Conservation (phyloP, 1,140 invertebrate species). For the Spodoptera litura region DNA sequence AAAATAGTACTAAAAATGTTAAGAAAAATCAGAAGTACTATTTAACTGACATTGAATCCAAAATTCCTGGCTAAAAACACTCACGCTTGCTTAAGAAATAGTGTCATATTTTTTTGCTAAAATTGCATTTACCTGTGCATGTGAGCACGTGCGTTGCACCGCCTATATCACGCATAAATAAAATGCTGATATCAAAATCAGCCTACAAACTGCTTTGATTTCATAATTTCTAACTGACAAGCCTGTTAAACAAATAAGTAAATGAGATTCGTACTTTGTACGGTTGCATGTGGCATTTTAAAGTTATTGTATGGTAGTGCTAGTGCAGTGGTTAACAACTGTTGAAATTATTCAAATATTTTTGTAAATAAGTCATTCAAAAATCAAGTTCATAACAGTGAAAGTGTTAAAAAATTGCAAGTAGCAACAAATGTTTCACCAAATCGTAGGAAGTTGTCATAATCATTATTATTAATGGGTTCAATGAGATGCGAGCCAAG, state of each 20-base stretch:
- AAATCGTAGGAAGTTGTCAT: neutral
- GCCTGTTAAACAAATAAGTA: neutral
- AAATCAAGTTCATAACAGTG: neutral
- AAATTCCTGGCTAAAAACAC: too few relatives aligned
- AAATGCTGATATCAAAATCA: constrained; percentile 8
- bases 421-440: neutral
- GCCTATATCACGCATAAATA: constrained; percentile 6
- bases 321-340: too few relatives aligned
- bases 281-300: too few relatives aligned
- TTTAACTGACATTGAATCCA: too few relatives aligned
- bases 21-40: too few relatives aligned
- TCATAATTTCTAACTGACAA: constrained; percentile 17
- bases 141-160: neutral
- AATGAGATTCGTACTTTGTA: neutral
- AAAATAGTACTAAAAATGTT: too few relatives aligned
- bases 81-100: neutral
- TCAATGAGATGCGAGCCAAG: constrained; percentile 6
- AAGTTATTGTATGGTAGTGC: too few relatives aligned
- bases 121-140: neutral
- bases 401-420: neutral
- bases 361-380: neutral
- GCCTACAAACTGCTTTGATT: constrained; percentile 16
- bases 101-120: neutral
- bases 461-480: constrained; percentile 10
- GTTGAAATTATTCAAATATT: too few relatives aligned